Base-by-base conservation (phyloP, 1,140 invertebrate species). In the Bradynema listronoti region DNA sequence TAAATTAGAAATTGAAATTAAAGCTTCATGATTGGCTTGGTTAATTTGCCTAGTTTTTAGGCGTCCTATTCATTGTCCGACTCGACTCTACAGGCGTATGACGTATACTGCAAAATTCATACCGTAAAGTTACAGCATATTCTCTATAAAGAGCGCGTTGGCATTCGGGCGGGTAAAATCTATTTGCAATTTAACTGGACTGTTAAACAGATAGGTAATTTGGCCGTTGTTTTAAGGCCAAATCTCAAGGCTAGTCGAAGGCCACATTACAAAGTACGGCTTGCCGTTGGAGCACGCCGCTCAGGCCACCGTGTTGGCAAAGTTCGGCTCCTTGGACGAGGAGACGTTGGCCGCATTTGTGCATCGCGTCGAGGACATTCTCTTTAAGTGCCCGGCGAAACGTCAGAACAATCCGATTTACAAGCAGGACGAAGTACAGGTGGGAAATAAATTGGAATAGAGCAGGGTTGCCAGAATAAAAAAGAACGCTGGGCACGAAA, bases 81-180 rank as follows among this genome's bases (percentile, higher is more conserved):
- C 61, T 56, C 61, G 9, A 70, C 63, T 7, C 54, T 77, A 7
- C 75, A 77, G 34, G 68, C 73, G 4, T 77, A 78, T 79, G 94
- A 99, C 82, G 88, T 93, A 74, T 99, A 88, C 79, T 92, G 92
- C 3, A 99, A 98, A 82, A 97, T 98, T 69, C 96, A 98, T 80
- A 98, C 94, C 0, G 85, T 96, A 14, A 99, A 99, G 80, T 81
- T 98, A 41, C 92, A 97, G 77, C 96, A 96, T 76, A 88, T 97
- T 30, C 93, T 95, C 79, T 99, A 98, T 80, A 95, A 95, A 78
- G 94, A 98, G 79, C 83, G 91, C 27, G 91, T 95, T 0, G 94
- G 94, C 2, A 89, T 99, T 11, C 82, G 92, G 70, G 89, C 92
- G 0, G 94, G 93, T 9, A 90, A 95, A 79, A 47, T 47, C 16